These are phyloP conservation scores for Pachyrhynchus sulphureomaculatus DNA, from an alignment of 1,140 invertebrate genomes.

Conservation along the genomic window DNA sequence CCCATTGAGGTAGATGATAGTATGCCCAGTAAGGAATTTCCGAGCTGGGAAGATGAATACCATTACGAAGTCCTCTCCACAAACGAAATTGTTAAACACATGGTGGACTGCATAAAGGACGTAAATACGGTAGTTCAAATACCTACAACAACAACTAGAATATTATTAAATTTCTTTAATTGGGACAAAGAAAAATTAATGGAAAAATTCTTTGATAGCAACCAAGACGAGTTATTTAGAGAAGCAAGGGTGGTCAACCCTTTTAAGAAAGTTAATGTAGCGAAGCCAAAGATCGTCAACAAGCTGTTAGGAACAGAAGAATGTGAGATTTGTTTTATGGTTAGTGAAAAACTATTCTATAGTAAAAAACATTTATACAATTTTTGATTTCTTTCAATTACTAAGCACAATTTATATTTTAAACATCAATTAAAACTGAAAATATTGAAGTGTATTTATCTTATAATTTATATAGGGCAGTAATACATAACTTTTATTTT, in stretches of 20 bases:
- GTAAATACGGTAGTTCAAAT: slow-evolving; percentile 60
- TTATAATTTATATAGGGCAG: too few relatives aligned
- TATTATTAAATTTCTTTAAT: slow-evolving; percentile 70
- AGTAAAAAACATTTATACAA: too few relatives aligned
- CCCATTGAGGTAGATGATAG: slow-evolving; percentile 84
- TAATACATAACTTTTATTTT: too few relatives aligned
- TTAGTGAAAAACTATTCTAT: too few relatives aligned
- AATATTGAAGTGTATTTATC: too few relatives aligned
- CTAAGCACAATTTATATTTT: too few relatives aligned
- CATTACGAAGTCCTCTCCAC: slow-evolving; percentile 83
- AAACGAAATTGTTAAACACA: slow-evolving; percentile 67
- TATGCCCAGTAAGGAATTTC: slow-evolving; percentile 65
- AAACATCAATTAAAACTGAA: too few relatives aligned
- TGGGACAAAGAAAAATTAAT: slow-evolving; percentile 77
- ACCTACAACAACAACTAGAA: slow-evolving; percentile 59
- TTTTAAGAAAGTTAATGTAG: slow-evolving; percentile 51
- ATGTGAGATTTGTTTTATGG: slow-evolving; percentile 90
- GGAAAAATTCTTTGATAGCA: slow-evolving; percentile 68
- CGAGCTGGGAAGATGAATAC: slow-evolving; percentile 84
- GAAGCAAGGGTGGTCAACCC: slow-evolving; percentile 70
- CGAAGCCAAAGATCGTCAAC: slow-evolving; percentile 40
- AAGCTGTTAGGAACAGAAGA: slow-evolving; percentile 65
- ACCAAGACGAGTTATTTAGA: slow-evolving; percentile 65
- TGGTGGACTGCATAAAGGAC: slow-evolving; percentile 70
- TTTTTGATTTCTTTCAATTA: too few relatives aligned